A percentile compares a stretch with the other conserved stretches of the same genome.
phyloP scores from a whole-genome alignment of 2,797 vertebrate genomes.

The Xenentodon cancila region DNA sequence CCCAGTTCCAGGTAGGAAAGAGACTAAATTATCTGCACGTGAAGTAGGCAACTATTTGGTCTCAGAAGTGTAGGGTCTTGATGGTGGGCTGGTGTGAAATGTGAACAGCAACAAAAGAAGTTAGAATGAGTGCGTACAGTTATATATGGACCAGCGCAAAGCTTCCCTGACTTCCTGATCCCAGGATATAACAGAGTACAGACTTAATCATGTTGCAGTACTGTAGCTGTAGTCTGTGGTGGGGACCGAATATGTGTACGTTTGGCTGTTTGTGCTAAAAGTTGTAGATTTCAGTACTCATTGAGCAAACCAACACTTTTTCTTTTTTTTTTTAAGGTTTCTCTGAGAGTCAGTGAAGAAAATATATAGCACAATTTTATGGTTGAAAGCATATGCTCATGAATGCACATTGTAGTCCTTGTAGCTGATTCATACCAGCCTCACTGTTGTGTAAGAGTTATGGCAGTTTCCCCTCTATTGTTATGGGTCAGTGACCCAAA shows the following conservation, averaged over 20 bases:
- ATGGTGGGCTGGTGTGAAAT: not conserved
- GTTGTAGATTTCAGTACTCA: too few species aligned
- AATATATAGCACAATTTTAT: not conserved
- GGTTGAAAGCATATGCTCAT: not conserved
- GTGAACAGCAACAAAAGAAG: not conserved
- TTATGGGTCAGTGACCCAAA: constrained; percentile 47
- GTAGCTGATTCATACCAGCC: constrained; percentile 40
- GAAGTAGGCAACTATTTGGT: constrained; percentile 24
- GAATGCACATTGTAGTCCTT: constrained; percentile 17
- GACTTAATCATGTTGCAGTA: constrained; percentile 9
- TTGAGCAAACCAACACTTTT: too few species aligned
- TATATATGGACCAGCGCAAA: not conserved
- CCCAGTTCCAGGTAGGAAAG: constrained; percentile 41
- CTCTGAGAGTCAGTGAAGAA: not conserved
- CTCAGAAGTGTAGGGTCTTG: not conserved
- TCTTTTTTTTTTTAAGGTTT: too few species aligned
- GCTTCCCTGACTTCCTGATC: constrained; percentile 25
- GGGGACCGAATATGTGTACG: too few species aligned
- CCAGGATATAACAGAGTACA: constrained; percentile 29
- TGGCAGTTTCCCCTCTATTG: constrained; percentile 47
- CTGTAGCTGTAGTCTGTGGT: not conserved
- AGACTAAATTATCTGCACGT: constrained; percentile 56
- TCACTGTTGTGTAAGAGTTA: constrained; percentile 39
- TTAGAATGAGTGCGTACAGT: too few species aligned
- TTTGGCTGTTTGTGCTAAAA: too few species aligned